Base-by-base conservation (phyloP, 2,113 vertebrate genomes). In the Machaerirhynchus nigripectus region DNA sequence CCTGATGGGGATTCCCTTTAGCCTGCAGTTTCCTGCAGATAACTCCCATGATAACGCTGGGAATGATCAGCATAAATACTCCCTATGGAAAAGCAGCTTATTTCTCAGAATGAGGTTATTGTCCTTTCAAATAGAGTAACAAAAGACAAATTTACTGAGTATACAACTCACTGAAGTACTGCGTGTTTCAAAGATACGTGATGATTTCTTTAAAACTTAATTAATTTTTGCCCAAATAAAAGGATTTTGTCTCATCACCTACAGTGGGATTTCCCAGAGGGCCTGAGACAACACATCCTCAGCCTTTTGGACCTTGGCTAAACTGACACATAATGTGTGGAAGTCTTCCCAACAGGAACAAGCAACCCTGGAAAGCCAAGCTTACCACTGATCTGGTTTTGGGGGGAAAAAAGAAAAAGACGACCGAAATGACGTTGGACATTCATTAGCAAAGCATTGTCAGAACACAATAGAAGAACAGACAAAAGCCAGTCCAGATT, bases 391-490 rank as follows among this genome's bases (percentile, higher is more conserved):
- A 87, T 83, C 74, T 84, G 69, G 9, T 74, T 77, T 76, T 28
- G 12, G 37, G 57, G 4, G 4, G 1, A 1, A 9, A 16, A 78
- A 42, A 31, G 13, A 61, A 68, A 80, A 88, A 46, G 64, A 85
- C 47, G 87, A 91, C 67, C 15, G 1, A 93, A 84, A 68, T 92
- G 87, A 95, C 30, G 1, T 95, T 94, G 74, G 91, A 78, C 71
- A 64, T 78, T 96, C 61, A 94, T 96, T 96, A 91, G 93, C 8
- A 13, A 92, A 74, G 86, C 70, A 97, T 96, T 96, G 94, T 97
- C 92, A 94, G 90, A 93, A 87, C 65, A 97, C 97, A 96, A 96
- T 97, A 65, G 95, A 74, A 78, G 61, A 94, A 61, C 39, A 96
- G 96, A 94, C 90, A 96, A 95, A 95, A 97, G 74, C 78, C 74